Evolutionary conservation across 2,797 vertebrate species (phyloP).

Genomic region (Anguilla pacifica): DNA sequence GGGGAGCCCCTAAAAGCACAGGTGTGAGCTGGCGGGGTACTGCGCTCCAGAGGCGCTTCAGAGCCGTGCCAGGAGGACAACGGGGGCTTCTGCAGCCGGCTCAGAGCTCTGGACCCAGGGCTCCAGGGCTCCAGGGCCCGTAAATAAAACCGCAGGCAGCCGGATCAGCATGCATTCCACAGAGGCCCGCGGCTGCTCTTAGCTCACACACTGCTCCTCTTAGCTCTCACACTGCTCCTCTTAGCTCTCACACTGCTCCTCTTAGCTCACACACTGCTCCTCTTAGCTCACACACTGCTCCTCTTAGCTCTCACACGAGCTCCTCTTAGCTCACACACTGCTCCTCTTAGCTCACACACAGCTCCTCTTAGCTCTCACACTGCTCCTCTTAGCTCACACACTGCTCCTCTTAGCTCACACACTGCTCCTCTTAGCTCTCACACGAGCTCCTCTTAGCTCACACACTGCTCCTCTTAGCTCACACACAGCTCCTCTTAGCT

Average conservation of each 20-base stretch:
- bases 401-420: no score
- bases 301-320: not conserved
- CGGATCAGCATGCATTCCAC: not conserved
- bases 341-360: no score
- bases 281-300: not conserved
- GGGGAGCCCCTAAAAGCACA: not conserved
- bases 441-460: not conserved
- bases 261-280: not conserved
- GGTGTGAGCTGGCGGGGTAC: not conserved
- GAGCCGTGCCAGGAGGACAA: slow-evolving; percentile 13
- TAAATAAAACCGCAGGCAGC: slow-evolving; percentile 26
- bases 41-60: slow-evolving; percentile 26
- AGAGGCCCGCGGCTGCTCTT: not conserved
- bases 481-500: not conserved
- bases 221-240: not conserved
- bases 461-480: not conserved
- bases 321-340: not conserved
- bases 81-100: slow-evolving; percentile 1
- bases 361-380: no score
- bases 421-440: not conserved
- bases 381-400: no score
- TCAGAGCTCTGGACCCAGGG: slow-evolving; percentile 14
- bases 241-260: not conserved
- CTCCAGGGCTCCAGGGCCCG: not conserved
- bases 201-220: not conserved